Percentiles rank a stretch among this genome's conserved stretches.
Conservation (phyloP, 2,888 invertebrate species). For the Chalcosyrphus nemorum region DNA sequence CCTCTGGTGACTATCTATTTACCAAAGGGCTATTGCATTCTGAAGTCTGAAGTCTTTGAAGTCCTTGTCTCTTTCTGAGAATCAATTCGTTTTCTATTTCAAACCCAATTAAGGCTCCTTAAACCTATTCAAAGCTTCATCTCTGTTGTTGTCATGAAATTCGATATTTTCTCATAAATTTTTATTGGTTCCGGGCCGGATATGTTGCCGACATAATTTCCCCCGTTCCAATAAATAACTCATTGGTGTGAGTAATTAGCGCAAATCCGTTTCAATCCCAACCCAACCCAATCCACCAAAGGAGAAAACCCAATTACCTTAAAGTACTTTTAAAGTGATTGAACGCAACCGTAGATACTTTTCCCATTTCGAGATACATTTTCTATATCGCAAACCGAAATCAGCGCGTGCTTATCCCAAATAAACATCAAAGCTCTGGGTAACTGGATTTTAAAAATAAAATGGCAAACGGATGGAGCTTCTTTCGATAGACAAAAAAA, state of each 20-base stretch:
- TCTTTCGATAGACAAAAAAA: background rate
- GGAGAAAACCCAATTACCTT: slow-evolving; percentile 5
- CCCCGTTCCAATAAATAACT: no score
- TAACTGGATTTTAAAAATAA: slow-evolving; percentile 23
- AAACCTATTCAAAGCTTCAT: no score
- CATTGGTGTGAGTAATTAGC: background rate
- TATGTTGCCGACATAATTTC: no score
- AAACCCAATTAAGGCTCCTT: no score
- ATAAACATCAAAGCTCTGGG: background rate
- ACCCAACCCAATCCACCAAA: background rate
- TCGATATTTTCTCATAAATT: no score
- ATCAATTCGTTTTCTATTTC: no score
- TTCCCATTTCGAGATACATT: background rate
- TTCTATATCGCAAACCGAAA: background rate
- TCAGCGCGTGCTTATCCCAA: slow-evolving; percentile 31
- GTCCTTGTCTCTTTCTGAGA: no score
- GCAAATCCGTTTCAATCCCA: background rate
- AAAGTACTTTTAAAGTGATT: slow-evolving; percentile 11
- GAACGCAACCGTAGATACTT: slow-evolving; percentile 5
- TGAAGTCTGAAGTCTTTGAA: no score
- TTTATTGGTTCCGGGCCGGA: no score
- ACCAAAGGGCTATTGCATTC: no score
- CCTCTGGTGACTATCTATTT: no score
- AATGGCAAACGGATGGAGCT: background rate
- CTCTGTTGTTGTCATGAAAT: no score